phyloP scores from a whole-genome alignment of 1,140 invertebrate species.

The Brachionus manjavacas region DNA sequence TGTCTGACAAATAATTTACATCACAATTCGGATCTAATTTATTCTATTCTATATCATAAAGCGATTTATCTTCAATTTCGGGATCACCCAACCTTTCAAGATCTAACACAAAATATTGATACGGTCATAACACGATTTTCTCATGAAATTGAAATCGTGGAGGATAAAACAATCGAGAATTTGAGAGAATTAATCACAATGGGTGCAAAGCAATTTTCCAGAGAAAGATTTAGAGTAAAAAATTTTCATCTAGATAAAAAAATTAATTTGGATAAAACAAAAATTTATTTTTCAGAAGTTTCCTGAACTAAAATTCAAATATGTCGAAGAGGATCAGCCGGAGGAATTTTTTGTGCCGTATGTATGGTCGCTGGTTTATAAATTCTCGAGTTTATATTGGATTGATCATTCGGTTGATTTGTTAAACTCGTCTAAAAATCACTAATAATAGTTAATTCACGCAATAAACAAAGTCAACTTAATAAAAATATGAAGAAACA shows the following conservation, averaged over 20 bases:
- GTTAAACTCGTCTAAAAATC: neutral
- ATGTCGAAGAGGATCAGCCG: constrained; percentile 95
- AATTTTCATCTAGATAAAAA: neutral
- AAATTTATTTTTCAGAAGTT: constrained; percentile 73
- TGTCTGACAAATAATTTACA: constrained; percentile 77
- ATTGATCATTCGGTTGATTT: constrained; percentile 48
- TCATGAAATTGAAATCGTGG: constrained; percentile 67
- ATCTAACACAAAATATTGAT: constrained; percentile 92
- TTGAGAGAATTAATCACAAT: constrained; percentile 80
- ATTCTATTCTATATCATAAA: constrained; percentile 87
- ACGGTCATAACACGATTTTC: constrained; percentile 78
- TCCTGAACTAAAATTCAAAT: constrained; percentile 95
- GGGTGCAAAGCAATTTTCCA: constrained; percentile 78
- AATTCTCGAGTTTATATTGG: constrained; percentile 75
- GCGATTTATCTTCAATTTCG: constrained; percentile 81
- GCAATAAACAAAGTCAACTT: neutral
- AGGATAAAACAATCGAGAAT: constrained; percentile 72
- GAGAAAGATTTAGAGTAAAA: constrained; percentile 77
- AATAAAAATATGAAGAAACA: neutral
- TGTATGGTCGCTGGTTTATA: constrained; percentile 77
- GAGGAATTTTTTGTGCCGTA: constrained; percentile 99
- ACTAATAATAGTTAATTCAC: neutral
- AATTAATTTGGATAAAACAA: neutral
- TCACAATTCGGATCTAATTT: constrained; percentile 88
- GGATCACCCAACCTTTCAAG: constrained; percentile 81